Conservation (phyloP, 64 coral and sea anemone species). For the Cladopsammia gracilis region DNA sequence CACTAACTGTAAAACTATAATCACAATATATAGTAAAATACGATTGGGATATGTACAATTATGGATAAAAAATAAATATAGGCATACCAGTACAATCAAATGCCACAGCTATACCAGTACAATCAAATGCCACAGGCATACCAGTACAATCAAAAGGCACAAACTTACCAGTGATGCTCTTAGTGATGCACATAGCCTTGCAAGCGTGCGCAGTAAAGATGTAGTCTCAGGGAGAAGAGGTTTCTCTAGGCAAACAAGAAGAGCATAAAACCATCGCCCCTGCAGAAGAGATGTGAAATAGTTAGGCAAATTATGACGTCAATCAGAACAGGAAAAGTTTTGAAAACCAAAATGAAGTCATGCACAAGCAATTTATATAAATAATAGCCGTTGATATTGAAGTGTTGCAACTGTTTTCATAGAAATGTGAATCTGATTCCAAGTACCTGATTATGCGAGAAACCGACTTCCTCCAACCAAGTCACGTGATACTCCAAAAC, state of each 20-base stretch:
- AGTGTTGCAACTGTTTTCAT: no score
- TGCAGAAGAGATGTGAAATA: background rate
- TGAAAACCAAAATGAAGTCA: no score
- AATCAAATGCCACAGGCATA: background rate
- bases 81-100: no score
- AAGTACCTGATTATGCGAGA: conserved; percentile 85
- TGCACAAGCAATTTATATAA: no score
- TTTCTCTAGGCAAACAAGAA: conserved; percentile 88
- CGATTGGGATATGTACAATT: no score
- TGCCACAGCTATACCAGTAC: no score
- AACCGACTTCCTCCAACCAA: conserved; percentile 80
- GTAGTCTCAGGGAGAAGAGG: conserved; percentile 76
- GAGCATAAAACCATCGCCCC: conserved; percentile 92
- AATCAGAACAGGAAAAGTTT: no score
- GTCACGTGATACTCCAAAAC: conserved; percentile 85
- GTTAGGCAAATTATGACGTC: no score
- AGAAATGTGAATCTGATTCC: background rate
- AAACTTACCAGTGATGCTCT: conserved; percentile 72
- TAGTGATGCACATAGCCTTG: conserved; percentile 70
- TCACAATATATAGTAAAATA: no score
- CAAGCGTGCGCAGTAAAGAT: conserved; percentile 75
- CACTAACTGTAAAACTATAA: no score
- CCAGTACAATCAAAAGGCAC: background rate
- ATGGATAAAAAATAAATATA: no score
- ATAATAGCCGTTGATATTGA: no score